phyloP scores from a whole-genome alignment of 64 coral and sea anemone genomes.

The Platygyra sinensis region DNA sequence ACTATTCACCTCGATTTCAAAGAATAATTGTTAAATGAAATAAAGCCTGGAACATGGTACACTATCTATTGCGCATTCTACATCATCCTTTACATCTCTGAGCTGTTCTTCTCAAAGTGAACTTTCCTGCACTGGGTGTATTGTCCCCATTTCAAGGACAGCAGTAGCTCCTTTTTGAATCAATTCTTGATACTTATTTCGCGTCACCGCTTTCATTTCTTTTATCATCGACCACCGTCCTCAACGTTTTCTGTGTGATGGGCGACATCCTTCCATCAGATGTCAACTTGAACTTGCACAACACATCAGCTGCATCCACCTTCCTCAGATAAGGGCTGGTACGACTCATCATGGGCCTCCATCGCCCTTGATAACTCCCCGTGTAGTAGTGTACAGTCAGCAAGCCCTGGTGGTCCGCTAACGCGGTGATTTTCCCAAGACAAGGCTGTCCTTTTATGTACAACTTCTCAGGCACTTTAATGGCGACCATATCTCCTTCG shows the following conservation, averaged over 20 bases:
- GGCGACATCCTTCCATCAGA: conserved; percentile 87
- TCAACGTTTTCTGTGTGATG: conserved; percentile 65
- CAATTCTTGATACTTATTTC: background rate
- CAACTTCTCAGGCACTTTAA: conserved; percentile 88
- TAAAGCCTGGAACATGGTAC: too few relatives aligned
- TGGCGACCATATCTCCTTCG: conserved; percentile 91
- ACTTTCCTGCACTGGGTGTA: background rate
- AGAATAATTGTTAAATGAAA: too few relatives aligned
- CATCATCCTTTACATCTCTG: too few relatives aligned
- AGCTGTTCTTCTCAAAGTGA: too few relatives aligned
- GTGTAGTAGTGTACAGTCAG: conserved; percentile 93
- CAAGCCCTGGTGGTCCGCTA: conserved; percentile 63
- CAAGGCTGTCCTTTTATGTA: conserved; percentile 98
- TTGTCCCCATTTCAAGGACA: background rate
- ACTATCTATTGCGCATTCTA: too few relatives aligned
- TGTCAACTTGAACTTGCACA: conserved; percentile 87
- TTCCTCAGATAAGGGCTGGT: conserved; percentile 95
- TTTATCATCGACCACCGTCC: conserved; percentile 73
- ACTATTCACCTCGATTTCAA: too few relatives aligned
- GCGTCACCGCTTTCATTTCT: conserved; percentile 6
- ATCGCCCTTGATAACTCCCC: conserved; percentile 78
- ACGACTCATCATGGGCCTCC: conserved; percentile 98
- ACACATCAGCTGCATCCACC: conserved; percentile 62
- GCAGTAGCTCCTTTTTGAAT: background rate
- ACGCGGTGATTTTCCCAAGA: conserved; percentile 76